These are phyloP conservation scores for Phyto melanocephala DNA, from an alignment of 2,888 invertebrate genomes.

Conservation along the genomic window DNA sequence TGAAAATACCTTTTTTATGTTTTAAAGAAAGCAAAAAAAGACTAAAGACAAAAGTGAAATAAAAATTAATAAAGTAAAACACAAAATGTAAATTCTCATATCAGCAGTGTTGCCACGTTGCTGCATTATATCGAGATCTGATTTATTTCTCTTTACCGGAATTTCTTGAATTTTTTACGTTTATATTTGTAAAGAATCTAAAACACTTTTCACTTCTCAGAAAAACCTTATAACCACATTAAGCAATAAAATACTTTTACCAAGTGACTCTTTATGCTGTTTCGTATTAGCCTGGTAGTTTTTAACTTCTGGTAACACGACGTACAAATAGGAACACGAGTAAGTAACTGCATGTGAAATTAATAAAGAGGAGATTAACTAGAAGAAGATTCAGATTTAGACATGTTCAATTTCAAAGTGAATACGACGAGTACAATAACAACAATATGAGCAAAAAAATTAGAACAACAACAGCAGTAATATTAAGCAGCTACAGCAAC, in stretches of 20 bases:
- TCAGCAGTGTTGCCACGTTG: too few species aligned
- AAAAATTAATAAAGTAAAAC: constrained; percentile 29
- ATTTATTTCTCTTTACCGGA: too few species aligned
- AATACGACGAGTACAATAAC: constrained; percentile 37
- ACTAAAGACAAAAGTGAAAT: not conserved
- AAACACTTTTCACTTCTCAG: too few species aligned
- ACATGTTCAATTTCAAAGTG: constrained; percentile 60
- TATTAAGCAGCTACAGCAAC: not conserved
- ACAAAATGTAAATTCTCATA: constrained; percentile 13
- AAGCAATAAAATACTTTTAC: too few species aligned
- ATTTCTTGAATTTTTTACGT: too few species aligned
- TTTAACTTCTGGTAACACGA: too few species aligned
- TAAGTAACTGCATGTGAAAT: constrained; percentile 35
- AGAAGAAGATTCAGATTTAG: constrained; percentile 59
- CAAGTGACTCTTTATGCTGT: too few species aligned
- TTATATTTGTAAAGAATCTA: too few species aligned
- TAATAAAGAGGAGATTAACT: constrained; percentile 61
- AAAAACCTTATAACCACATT: too few species aligned
- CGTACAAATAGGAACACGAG: constrained; percentile 8
- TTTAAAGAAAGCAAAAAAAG: not conserved
- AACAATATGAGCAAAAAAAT: not conserved
- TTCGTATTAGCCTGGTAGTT: too few species aligned
- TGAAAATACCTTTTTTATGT: constrained; percentile 29
- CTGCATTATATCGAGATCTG: too few species aligned
- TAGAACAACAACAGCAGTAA: not conserved